phyloP scores from a whole-genome alignment of 2,888 invertebrate species.

The Pollenia griseotomentosa region DNA sequence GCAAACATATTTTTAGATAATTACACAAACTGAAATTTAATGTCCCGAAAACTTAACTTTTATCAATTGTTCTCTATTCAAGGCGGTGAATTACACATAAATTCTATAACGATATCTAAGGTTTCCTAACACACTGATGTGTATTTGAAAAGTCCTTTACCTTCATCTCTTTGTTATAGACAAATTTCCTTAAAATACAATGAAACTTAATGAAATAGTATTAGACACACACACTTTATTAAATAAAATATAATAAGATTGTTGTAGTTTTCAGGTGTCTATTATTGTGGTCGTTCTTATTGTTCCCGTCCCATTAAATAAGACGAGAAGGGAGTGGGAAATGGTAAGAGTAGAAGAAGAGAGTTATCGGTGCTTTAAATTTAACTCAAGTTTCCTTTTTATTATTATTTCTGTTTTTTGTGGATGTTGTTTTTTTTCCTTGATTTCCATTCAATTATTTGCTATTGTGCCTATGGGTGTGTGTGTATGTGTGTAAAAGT shows the following conservation, averaged over 20 bases:
- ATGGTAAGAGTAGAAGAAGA: not conserved
- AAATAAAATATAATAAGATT: conserved; percentile 3
- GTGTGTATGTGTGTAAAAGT: too few relatives aligned
- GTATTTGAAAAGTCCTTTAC: too few relatives aligned
- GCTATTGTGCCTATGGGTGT: too few relatives aligned
- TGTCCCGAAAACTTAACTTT: too few relatives aligned
- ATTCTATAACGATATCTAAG: too few relatives aligned
- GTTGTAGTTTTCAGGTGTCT: not conserved
- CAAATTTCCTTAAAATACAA: not conserved
- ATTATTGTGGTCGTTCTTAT: not conserved
- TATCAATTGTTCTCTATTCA: too few relatives aligned
- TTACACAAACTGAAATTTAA: too few relatives aligned
- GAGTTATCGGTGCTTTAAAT: not conserved
- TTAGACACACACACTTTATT: not conserved
- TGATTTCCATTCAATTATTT: not conserved
- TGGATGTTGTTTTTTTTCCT: not conserved
- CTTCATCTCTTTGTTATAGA: too few relatives aligned
- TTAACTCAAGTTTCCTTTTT: not conserved
- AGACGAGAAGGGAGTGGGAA: too few relatives aligned
- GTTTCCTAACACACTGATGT: too few relatives aligned
- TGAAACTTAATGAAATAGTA: not conserved
- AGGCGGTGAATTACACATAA: too few relatives aligned
- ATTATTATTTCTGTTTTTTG: not conserved
- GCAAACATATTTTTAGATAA: too few relatives aligned
- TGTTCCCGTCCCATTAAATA: not conserved